phyloP scores from a whole-genome alignment of 35 echinoderm and acorn worm genomes.

The Hemicentrotus pulcherrimus region DNA sequence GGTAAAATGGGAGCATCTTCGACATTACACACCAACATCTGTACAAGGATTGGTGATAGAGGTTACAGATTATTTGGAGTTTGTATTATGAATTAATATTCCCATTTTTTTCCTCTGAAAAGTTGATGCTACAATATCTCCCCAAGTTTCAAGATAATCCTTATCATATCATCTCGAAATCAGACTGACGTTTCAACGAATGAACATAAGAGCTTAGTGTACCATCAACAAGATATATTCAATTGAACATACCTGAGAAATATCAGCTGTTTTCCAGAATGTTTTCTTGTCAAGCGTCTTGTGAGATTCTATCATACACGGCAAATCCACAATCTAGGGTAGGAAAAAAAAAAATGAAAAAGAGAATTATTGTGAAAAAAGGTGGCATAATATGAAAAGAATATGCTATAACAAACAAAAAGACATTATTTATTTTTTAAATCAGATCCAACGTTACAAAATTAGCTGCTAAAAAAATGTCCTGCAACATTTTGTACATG shows the following conservation, averaged over 20 bases:
- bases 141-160: too few species aligned
- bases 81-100: too few species aligned
- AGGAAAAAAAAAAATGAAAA: background rate
- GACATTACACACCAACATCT: constrained; percentile 94
- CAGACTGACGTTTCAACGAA: too few species aligned
- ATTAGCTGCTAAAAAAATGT: background rate
- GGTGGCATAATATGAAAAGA: background rate
- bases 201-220: too few species aligned
- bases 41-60: background rate
- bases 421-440: background rate
- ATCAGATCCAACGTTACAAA: background rate
- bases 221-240: too few species aligned
- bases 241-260: constrained; percentile 76
- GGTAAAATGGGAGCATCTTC: constrained; percentile 71
- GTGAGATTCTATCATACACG: constrained; percentile 83
- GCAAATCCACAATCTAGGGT: constrained; percentile 87
- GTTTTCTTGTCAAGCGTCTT: constrained; percentile 99
- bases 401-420: background rate
- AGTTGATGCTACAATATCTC: too few species aligned
- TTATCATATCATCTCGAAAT: too few species aligned
- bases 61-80: background rate
- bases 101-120: too few species aligned
- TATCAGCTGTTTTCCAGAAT: constrained; percentile 95
- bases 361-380: background rate
- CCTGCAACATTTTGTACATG: background rate